Evolutionary conservation across 2,113 vertebrate genomes (phyloP).

Genomic region (Periophthalmodon schlosseri): DNA sequence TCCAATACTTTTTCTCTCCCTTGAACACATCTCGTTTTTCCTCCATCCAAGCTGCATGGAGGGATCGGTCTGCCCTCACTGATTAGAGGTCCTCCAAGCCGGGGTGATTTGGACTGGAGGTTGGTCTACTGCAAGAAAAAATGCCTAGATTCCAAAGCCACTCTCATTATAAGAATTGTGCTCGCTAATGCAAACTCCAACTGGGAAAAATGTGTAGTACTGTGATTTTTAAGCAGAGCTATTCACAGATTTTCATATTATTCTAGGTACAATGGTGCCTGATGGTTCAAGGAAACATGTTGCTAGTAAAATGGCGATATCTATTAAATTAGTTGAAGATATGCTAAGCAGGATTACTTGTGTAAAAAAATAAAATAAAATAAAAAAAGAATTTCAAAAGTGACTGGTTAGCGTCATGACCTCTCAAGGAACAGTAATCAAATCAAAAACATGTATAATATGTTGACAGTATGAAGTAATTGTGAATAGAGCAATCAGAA

Average conservation of each 20-base stretch:
- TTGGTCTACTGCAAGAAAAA: constrained; percentile 29
- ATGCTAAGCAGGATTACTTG: neutral
- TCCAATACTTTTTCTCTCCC: constrained; percentile 3
- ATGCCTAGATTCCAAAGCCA: constrained; percentile 20
- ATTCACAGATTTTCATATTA: constrained; percentile 7
- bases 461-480: too few relatives aligned
- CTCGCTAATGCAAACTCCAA: constrained; percentile 11
- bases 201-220: neutral
- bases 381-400: neutral
- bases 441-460: too few relatives aligned
- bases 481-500: too few relatives aligned
- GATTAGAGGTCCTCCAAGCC: constrained; percentile 42
- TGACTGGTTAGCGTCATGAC: too few relatives aligned
- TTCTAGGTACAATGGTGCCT: neutral
- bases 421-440: too few relatives aligned
- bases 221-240: neutral
- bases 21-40: neutral
- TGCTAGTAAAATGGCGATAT: neutral
- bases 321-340: neutral
- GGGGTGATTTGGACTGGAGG: constrained; percentile 47
- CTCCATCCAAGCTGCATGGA: neutral
- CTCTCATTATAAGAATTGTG: constrained; percentile 53
- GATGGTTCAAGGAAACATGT: neutral
- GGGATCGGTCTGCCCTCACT: constrained; percentile 24
- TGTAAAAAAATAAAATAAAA: neutral